A percentile compares a stretch with the other conserved stretches of the same genome.
These are phyloP conservation scores for Danio rerio DNA, from an alignment of 2,113 vertebrate species.

Conservation along the genomic window DNA sequence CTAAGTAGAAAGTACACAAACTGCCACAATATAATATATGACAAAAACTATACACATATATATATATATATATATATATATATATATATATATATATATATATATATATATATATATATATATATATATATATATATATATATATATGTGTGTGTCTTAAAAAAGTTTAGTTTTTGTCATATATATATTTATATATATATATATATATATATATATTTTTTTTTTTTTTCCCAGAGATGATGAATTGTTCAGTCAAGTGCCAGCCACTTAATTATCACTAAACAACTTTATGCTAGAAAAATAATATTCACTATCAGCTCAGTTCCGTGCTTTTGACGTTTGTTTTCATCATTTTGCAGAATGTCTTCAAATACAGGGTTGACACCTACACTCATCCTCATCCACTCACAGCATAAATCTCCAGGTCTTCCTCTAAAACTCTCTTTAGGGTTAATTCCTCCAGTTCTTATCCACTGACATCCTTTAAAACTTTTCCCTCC, in stretches of 20 bases:
- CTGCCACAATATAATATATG: too few species aligned
- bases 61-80: too few species aligned
- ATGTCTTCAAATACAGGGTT: conserved; percentile 29
- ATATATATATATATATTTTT: too few species aligned
- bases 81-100: too few species aligned
- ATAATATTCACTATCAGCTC: neutral
- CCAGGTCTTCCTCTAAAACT: conserved; percentile 40
- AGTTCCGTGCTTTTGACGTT: neutral
- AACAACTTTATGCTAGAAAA: neutral
- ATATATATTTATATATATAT: too few species aligned
- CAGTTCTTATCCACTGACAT: conserved; percentile 64
- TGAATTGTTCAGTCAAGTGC: neutral
- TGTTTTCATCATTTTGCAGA: neutral
- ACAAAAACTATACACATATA: too few species aligned
- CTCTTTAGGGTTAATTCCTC: conserved; percentile 52
- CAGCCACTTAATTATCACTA: neutral
- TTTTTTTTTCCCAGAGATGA: too few species aligned
- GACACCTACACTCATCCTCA: conserved; percentile 37
- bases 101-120: too few species aligned
- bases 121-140: too few species aligned
- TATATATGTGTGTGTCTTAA: too few species aligned
- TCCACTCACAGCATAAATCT: conserved; percentile 43
- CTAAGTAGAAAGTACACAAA: too few species aligned
- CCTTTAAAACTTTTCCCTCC: conserved; percentile 61
- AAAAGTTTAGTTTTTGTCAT: too few species aligned